Evolutionary conservation across 2,797 vertebrate species (phyloP).

Genomic region (Gallinago solitaria): DNA sequence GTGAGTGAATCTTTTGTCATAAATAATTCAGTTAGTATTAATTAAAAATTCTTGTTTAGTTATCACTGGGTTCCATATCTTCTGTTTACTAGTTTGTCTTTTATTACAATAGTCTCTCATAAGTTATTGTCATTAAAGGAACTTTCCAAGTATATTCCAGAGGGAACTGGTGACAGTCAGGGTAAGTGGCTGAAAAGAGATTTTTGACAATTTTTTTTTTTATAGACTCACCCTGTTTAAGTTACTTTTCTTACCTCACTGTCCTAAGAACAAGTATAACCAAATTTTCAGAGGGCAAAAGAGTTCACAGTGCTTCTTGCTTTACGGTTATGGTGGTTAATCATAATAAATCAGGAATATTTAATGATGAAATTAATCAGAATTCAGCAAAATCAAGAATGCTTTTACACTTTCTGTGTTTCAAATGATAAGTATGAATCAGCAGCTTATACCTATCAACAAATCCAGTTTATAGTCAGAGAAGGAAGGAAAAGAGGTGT

Average conservation of each 20-base stretch:
- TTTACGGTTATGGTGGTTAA: neutral
- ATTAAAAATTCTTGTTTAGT: slow-evolving; percentile 54
- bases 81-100: slow-evolving; percentile 3
- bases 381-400: neutral
- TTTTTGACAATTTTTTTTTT: neutral
- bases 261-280: neutral
- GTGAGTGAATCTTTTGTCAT: slow-evolving; percentile 6
- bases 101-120: neutral
- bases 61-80: neutral
- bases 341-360: neutral
- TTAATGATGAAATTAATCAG: neutral
- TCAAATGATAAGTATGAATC: neutral
- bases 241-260: neutral
- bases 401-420: neutral
- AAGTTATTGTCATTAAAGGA: neutral
- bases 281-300: neutral
- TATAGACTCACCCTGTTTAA: neutral
- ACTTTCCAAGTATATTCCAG: neutral
- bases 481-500: neutral
- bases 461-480: neutral
- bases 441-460: neutral
- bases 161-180: neutral
- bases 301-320: neutral
- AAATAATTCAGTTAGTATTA: slow-evolving; percentile 62
- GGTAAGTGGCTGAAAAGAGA: neutral